Conservation (phyloP, 2,797 vertebrate genomes). For the Xenops minutus region DNA sequence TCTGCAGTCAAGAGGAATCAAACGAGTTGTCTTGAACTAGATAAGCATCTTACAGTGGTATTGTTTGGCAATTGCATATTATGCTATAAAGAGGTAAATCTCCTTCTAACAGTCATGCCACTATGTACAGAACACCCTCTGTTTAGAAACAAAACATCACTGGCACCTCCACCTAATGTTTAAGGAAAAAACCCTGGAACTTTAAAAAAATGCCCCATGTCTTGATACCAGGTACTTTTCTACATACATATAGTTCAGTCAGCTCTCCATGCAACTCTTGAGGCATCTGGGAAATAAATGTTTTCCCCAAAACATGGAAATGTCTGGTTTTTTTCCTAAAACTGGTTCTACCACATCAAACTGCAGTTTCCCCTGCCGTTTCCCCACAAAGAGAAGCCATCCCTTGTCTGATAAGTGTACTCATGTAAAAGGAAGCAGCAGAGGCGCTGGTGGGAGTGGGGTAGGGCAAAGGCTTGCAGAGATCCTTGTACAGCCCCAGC, state of each 20-base stretch:
- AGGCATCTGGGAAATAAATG: background rate
- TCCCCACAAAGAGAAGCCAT: background rate
- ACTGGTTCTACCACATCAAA: background rate
- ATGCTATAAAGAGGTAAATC: background rate
- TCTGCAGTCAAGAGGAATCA: background rate
- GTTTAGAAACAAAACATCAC: background rate
- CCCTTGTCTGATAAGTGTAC: background rate
- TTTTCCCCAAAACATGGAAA: background rate
- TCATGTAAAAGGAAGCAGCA: background rate
- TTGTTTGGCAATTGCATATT: background rate
- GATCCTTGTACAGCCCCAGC: background rate
- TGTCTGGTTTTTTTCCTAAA: background rate
- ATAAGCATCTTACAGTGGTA: background rate
- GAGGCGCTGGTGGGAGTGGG: background rate
- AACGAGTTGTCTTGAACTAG: background rate
- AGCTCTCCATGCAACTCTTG: background rate
- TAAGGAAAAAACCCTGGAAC: background rate
- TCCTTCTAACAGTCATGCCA: background rate
- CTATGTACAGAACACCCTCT: background rate
- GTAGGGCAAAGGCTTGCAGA: conserved; percentile 11
- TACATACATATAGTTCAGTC: background rate
- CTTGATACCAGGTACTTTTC: background rate
- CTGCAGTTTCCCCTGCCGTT: background rate
- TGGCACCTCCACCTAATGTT: background rate
- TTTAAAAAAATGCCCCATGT: background rate